Evolutionary conservation across 2,888 invertebrate genomes (phyloP).

Genomic region (Agriopis aurantiaria): DNA sequence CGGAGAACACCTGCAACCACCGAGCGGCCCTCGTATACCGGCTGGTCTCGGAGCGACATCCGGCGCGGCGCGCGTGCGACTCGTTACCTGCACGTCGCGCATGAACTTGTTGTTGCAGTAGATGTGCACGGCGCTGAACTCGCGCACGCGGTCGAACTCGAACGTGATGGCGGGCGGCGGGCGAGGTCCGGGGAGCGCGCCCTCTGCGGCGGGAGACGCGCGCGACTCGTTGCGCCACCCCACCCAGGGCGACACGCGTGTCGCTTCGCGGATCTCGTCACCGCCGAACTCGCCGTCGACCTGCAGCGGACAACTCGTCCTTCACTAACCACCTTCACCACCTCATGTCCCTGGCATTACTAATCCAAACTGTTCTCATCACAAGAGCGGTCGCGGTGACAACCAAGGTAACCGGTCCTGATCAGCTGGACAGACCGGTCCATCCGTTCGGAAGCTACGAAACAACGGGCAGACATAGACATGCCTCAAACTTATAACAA

Average conservation of each 20-base stretch:
- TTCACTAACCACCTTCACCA: not conserved
- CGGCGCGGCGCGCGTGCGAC: too few species aligned
- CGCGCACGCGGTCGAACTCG: slow-evolving; percentile 95
- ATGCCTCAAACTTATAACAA: too few species aligned
- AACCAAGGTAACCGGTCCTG: too few species aligned
- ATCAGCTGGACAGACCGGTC: too few species aligned
- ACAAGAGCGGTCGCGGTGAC: too few species aligned
- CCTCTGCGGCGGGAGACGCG: slow-evolving; percentile 75
- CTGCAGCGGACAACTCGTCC: not conserved
- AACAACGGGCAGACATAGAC: too few species aligned
- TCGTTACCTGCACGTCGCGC: slow-evolving; percentile 91
- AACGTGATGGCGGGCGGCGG: slow-evolving; percentile 90
- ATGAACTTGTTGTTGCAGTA: slow-evolving; percentile 95
- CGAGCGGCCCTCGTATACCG: too few species aligned
- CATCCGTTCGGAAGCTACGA: too few species aligned
- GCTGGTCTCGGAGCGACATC: too few species aligned
- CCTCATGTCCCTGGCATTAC: too few species aligned
- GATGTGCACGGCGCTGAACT: slow-evolving; percentile 93
- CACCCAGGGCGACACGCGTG: slow-evolving; percentile 92
- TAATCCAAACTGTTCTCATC: too few species aligned
- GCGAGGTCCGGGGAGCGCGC: slow-evolving; percentile 57
- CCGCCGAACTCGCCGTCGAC: slow-evolving; percentile 92
- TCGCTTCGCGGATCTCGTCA: slow-evolving; percentile 87
- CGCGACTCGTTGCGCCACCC: slow-evolving; percentile 94
- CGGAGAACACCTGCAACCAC: slow-evolving; percentile 90